A percentile compares a stretch with the other conserved stretches of the same genome.
phyloP scores from a whole-genome alignment of 2,113 vertebrate genomes.

The Cyprinus carpio region DNA sequence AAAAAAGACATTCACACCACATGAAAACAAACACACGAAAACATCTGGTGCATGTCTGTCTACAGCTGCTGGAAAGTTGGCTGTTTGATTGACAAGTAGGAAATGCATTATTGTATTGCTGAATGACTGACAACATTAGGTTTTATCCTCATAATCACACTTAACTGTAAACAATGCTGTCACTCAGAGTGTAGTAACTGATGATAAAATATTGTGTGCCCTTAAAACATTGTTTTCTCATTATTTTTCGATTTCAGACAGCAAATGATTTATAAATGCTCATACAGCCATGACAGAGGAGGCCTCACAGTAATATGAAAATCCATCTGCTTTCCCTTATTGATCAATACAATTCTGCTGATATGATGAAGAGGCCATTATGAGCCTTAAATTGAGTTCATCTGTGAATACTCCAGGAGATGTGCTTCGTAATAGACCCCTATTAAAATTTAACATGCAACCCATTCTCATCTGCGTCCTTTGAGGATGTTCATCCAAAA shows the following conservation, averaged over 20 bases:
- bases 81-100: too few species aligned
- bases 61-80: too few species aligned
- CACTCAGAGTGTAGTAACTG: slow-evolving; percentile 27
- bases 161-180: slow-evolving; percentile 32
- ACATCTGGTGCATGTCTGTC: too few species aligned
- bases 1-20: too few species aligned
- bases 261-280: slow-evolving; percentile 67
- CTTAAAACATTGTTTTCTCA: slow-evolving; percentile 56
- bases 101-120: too few species aligned
- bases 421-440: slow-evolving; percentile 66
- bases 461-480: slow-evolving; percentile 63
- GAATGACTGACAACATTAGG: too few species aligned
- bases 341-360: slow-evolving; percentile 84
- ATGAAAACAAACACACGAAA: too few species aligned
- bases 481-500: slow-evolving; percentile 79
- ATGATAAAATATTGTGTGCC: slow-evolving; percentile 54
- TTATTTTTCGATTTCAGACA: slow-evolving; percentile 67
- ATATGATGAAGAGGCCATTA: slow-evolving; percentile 90
- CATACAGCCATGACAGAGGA: slow-evolving; percentile 59
- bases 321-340: slow-evolving; percentile 74
- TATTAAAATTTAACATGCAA: slow-evolving; percentile 77
- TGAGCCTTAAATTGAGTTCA: slow-evolving; percentile 86
- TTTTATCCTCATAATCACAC: background rate
- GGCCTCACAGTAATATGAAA: slow-evolving; percentile 60
- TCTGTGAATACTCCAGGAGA: slow-evolving; percentile 82